Evolutionary conservation across 2,888 invertebrate genomes (phyloP).

Genomic region (Lepeophtheirus nordmannii): DNA sequence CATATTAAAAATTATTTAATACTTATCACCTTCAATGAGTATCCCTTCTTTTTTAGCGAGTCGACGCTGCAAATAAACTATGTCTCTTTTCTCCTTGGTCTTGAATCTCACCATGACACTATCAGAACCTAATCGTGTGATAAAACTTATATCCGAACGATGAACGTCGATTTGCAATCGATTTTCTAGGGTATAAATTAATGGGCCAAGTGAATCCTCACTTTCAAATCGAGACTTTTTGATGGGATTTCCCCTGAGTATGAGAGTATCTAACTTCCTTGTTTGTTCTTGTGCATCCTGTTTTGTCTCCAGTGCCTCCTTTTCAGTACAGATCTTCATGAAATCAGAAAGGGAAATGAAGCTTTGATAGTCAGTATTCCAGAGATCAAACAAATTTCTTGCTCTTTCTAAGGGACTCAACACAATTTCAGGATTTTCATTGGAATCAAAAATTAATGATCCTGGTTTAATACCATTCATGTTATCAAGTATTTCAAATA

Average conservation of each 20-base stretch:
- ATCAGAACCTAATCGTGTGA: not conserved
- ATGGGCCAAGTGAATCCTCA: not conserved
- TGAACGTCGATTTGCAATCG: not conserved
- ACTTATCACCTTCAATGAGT: conserved; percentile 6
- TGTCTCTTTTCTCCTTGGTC: not conserved
- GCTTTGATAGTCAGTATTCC: not conserved
- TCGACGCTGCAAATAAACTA: not conserved
- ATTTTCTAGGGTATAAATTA: not conserved
- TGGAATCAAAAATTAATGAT: conserved; percentile 7
- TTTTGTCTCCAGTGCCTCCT: not conserved
- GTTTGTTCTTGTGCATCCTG: conserved; percentile 19
- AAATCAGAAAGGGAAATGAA: conserved; percentile 6
- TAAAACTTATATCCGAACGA: not conserved
- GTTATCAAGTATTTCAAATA: conserved; percentile 16
- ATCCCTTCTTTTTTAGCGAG: conserved; percentile 13
- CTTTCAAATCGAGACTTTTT: not conserved
- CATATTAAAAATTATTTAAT: not conserved
- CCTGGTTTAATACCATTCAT: conserved; percentile 11
- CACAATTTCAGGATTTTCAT: not conserved
- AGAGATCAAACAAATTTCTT: conserved; percentile 8
- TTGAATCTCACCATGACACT: conserved; percentile 4
- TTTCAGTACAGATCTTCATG: conserved; percentile 9
- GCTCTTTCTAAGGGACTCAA: conserved; percentile 15
- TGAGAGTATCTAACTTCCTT: conserved; percentile 9
- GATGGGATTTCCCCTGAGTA: conserved; percentile 2